Conservation (phyloP, 2,113 vertebrate species). For the Oncorhynchus nerka region DNA sequence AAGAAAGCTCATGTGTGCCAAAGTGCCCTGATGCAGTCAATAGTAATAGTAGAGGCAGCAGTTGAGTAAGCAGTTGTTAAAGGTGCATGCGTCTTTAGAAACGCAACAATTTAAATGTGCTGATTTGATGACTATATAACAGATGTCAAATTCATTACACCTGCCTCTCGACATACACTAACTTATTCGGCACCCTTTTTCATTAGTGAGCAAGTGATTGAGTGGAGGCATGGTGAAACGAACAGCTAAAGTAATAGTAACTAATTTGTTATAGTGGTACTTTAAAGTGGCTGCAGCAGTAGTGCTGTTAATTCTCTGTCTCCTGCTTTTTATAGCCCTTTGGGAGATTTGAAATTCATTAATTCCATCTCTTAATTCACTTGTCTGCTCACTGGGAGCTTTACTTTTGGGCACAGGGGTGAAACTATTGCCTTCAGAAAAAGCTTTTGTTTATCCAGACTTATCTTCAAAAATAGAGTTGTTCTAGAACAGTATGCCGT, state of each 20-base stretch:
- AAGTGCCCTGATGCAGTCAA: too few species aligned
- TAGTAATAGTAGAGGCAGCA: too few species aligned
- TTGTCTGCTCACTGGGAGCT: constrained; percentile 40
- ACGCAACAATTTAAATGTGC: too few species aligned
- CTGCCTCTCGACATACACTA: too few species aligned
- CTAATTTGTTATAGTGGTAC: neutral
- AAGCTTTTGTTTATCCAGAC: constrained; percentile 47
- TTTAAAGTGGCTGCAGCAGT: neutral
- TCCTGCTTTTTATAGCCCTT: constrained; percentile 26
- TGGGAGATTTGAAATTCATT: constrained; percentile 54
- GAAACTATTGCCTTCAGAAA: constrained; percentile 39
- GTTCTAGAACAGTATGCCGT: constrained; percentile 37
- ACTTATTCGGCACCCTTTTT: too few species aligned
- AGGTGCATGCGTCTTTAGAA: too few species aligned
- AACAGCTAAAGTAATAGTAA: neutral
- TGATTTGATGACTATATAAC: too few species aligned
- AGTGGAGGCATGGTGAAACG: too few species aligned
- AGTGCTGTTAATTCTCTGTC: neutral
- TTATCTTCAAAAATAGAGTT: constrained; percentile 47
- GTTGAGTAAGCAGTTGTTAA: too few species aligned
- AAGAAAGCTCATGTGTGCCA: too few species aligned
- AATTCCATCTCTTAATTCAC: constrained; percentile 47
- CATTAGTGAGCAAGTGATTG: too few species aligned
- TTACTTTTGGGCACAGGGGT: constrained; percentile 44
- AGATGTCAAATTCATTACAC: too few species aligned